phyloP scores from a whole-genome alignment of 2,113 vertebrate species.

The Cervus canadensis region DNA sequence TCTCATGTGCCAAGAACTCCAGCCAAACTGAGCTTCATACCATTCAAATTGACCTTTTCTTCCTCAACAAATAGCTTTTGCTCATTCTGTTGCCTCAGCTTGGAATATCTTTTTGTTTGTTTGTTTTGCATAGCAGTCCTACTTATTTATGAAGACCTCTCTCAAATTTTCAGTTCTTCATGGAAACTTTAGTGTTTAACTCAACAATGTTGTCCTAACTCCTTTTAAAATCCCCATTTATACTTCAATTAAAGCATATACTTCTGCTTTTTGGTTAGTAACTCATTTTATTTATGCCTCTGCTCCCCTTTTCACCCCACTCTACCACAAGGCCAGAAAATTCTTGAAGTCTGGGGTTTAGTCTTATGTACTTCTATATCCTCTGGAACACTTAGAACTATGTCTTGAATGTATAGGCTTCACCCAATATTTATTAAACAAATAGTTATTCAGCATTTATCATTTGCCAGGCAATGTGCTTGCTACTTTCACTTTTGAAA shows the following conservation, averaged over 20 bases:
- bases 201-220: not conserved
- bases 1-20: not conserved
- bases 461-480: not conserved
- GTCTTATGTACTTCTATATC: not conserved
- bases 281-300: not conserved
- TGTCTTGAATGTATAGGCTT: not conserved
- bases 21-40: not conserved
- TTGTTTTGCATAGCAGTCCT: not conserved
- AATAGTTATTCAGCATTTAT: not conserved
- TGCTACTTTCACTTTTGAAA: conserved; percentile 17
- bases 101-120: not conserved
- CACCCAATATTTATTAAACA: not conserved
- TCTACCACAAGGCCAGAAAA: not conserved
- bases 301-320: not conserved
- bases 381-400: not conserved
- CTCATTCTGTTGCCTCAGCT: not conserved
- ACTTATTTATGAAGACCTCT: not conserved
- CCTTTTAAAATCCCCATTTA: not conserved
- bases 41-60: not conserved
- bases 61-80: not conserved
- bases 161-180: not conserved
- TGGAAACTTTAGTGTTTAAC: not conserved
- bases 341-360: not conserved
- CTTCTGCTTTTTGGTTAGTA: not conserved
- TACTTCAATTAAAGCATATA: not conserved